Conservation (phyloP, 2,113 vertebrate genomes). For the Buteo buteo region DNA sequence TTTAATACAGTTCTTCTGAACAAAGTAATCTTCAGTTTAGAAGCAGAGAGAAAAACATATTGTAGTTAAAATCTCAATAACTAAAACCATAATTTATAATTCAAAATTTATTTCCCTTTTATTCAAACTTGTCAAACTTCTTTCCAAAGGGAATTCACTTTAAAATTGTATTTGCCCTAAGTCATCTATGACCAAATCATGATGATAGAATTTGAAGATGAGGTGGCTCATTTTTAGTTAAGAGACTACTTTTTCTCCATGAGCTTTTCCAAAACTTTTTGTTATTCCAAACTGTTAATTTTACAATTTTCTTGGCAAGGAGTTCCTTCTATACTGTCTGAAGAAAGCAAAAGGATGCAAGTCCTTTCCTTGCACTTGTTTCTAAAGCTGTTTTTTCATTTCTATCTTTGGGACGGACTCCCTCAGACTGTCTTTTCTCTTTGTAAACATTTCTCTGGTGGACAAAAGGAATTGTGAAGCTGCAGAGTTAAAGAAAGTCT, state of each 20-base stretch:
- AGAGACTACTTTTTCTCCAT: not conserved
- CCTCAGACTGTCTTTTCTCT: not conserved
- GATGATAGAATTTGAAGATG: not conserved
- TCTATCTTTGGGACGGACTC: not conserved
- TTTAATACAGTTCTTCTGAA: not conserved
- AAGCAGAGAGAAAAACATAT: not conserved
- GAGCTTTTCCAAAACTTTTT: not conserved
- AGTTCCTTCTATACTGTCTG: not conserved
- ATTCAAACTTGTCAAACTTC: not conserved
- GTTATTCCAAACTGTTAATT: not conserved
- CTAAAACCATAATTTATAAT: not conserved
- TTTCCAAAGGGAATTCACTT: not conserved
- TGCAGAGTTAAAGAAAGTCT: not conserved
- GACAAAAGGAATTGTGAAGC: not conserved
- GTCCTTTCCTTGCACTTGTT: not conserved
- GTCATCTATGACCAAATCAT: not conserved
- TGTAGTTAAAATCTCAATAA: not conserved
- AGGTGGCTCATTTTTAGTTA: not conserved
- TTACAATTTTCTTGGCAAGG: not conserved
- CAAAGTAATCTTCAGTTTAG: not conserved
- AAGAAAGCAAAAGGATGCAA: not conserved
- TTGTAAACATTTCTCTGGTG: not conserved
- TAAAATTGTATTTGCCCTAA: not conserved
- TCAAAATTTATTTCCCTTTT: not conserved
- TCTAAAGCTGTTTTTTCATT: not conserved